phyloP scores from a whole-genome alignment of 2,113 vertebrate genomes.

The Caranx ignobilis region DNA sequence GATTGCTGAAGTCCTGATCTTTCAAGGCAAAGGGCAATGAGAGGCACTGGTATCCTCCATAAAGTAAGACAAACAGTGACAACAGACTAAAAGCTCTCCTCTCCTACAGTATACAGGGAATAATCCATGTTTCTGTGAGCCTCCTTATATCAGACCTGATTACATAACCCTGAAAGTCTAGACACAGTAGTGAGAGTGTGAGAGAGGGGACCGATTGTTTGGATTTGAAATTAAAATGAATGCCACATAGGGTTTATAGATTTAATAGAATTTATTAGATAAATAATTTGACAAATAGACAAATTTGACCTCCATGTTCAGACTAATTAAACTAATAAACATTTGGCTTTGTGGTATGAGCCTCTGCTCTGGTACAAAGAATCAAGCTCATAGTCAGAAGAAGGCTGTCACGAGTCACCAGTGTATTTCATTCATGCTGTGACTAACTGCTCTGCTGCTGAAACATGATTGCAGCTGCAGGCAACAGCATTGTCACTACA shows the following conservation, averaged over 20 bases:
- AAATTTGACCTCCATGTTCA: background rate
- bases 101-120: constrained; percentile 28
- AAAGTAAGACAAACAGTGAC: constrained; percentile 32
- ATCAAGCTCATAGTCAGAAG: constrained; percentile 7
- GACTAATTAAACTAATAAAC: constrained; percentile 19
- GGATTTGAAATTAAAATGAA: constrained; percentile 8
- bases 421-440: background rate
- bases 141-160: constrained; percentile 40
- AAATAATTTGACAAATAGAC: background rate
- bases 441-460: constrained; percentile 14
- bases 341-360: background rate
- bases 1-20: constrained; percentile 32
- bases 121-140: constrained; percentile 32
- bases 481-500: background rate
- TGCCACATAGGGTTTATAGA: background rate
- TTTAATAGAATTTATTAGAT: background rate
- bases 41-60: constrained; percentile 10
- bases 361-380: background rate
- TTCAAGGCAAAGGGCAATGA: background rate
- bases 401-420: constrained; percentile 17
- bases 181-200: background rate
- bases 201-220: constrained; percentile 4
- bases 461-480: constrained; percentile 20
- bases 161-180: constrained; percentile 48
- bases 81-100: constrained; percentile 34